A percentile compares a stretch with the other conserved stretches of the same genome.
Conservation (phyloP, 1,140 invertebrate species). For the Drosophila chauvacae region DNA sequence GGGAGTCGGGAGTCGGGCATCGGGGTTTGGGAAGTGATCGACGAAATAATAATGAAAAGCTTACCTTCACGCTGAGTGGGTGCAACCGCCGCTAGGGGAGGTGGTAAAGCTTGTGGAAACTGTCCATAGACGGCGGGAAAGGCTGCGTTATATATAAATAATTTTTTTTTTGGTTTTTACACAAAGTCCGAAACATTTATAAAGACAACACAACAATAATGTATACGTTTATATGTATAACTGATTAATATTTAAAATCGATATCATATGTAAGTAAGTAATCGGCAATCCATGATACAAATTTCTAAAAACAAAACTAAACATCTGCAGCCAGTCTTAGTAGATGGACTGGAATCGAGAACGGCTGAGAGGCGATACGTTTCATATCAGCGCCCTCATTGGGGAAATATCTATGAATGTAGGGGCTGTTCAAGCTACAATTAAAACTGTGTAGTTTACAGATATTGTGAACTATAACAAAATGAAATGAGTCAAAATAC, state of each 20-base stretch:
- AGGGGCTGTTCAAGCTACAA: conserved; percentile 20
- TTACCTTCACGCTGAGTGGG: conserved; percentile 98
- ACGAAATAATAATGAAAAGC: conserved; percentile 84
- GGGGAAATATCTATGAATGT: conserved; percentile 22
- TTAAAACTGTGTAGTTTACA: conserved; percentile 24
- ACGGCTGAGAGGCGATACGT: conserved; percentile 9
- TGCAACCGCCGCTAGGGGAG: conserved; percentile 95
- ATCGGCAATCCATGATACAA: conserved; percentile 31
- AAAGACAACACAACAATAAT: conserved; percentile 84
- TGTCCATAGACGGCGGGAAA: conserved; percentile 97
- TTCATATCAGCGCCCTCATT: neutral
- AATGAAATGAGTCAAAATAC: conserved; percentile 34
- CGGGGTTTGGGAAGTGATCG: conserved; percentile 33
- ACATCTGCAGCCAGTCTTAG: conserved; percentile 20
- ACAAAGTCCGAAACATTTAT: conserved; percentile 84
- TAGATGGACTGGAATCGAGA: conserved; percentile 21
- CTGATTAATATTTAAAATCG: conserved; percentile 42
- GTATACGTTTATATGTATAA: conserved; percentile 60
- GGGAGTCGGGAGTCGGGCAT: conserved; percentile 1
- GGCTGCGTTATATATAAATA: conserved; percentile 93
- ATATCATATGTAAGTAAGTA: conserved; percentile 44
- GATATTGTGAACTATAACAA: conserved; percentile 7
- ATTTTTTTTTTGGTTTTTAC: conserved; percentile 84
- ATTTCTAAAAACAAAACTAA: conserved; percentile 33
- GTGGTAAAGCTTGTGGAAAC: conserved; percentile 97